Base-by-base conservation (phyloP, 1,140 invertebrate genomes). In the Neodiprion pinetum region DNA sequence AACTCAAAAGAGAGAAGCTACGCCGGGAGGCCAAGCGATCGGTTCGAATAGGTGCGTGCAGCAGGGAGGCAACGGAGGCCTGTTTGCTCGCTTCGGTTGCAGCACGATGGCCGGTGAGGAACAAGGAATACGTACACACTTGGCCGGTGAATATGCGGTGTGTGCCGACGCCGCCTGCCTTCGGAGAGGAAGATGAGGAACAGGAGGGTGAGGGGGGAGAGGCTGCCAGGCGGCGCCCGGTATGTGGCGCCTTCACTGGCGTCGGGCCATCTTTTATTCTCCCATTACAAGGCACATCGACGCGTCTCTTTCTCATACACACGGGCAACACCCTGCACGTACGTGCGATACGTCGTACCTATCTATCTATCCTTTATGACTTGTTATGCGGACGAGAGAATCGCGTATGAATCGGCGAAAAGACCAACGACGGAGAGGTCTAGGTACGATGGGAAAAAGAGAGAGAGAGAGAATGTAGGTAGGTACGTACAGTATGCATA, bases 231-330 rank as follows among this genome's bases (percentile, higher is more conserved):
- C 49, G 70, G 70, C 23, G 61, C 9, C 66, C 17, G n/a, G 17
- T 85, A 86, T 86, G 85, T 86, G 85, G 85, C 85, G 85, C 84
- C 84, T 86, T 83, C 84, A 85, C 82, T 85, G 84, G 84, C 84
- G 83, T 86, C 81, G 82, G 78, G 81, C 81, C 84, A 86, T 82
- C 82, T 84, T 84, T 84, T 86, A 82, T 80, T 85, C 79, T 81
- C 76, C 83, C 81, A 84, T 84, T 84, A 83, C 82, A 80, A 84
- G 82, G 80, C 79, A 61, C 53, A 61, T 61, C 53, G 28, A 73
- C 70, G 71, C 69, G 61, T 70, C 76, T 68, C 75, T 70, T 40
- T 40, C 28, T 2, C 28, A 40, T 70, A 50, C 72, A 70, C 61
- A 17, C 61, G 28, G 1, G 5, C 5, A 40, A 14, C 49, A 49